Conservation (phyloP, 2,113 vertebrate genomes). For the Hydrolagus affinis region DNA sequence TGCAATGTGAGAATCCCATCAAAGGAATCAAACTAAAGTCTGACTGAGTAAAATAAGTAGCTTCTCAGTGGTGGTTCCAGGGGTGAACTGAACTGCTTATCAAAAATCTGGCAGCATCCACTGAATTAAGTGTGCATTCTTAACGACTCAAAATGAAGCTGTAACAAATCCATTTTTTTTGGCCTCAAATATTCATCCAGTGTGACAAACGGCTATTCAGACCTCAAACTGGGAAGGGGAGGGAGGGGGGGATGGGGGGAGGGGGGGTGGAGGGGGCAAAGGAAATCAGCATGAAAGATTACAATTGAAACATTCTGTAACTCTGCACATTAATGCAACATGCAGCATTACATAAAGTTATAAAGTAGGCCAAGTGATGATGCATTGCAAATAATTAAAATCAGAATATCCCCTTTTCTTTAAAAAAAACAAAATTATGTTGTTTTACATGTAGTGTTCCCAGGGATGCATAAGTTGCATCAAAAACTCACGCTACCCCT, state of each 20-base stretch:
- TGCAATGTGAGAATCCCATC: neutral
- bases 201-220: neutral
- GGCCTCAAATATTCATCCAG: neutral
- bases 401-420: too few relatives aligned
- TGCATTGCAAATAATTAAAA: too few relatives aligned
- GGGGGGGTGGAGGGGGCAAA: neutral
- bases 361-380: too few relatives aligned
- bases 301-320: neutral
- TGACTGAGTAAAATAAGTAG: conserved; percentile 6
- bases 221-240: neutral
- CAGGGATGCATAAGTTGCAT: too few relatives aligned
- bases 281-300: conserved; percentile 13
- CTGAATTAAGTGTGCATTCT: conserved; percentile 4
- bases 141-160: conserved; percentile 4
- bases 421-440: too few relatives aligned
- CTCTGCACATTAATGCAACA: too few relatives aligned
- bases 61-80: conserved; percentile 3
- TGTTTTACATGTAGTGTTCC: too few relatives aligned
- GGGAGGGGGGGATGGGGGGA: neutral
- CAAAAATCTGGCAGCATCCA: neutral
- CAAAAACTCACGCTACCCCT: neutral
- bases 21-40: conserved; percentile 5
- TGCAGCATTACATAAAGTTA: too few relatives aligned
- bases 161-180: neutral
- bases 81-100: conserved; percentile 6